Evolutionary conservation across 1,140 invertebrate genomes (phyloP).

Genomic region (Drosophila yakuba): DNA sequence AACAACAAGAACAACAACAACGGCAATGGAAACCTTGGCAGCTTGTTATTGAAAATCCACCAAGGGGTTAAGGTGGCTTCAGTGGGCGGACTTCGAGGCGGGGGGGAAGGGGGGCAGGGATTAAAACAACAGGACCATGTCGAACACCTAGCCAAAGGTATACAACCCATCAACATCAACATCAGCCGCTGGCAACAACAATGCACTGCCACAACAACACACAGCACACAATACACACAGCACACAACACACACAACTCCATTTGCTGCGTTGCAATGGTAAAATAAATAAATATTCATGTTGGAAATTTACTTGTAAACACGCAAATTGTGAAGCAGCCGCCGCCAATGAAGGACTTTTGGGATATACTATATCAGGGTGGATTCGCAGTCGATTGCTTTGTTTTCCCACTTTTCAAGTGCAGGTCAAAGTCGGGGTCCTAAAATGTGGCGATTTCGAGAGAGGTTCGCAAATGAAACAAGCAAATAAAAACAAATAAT

Average conservation of each 20-base stretch:
- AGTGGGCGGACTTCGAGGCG: constrained; percentile 5
- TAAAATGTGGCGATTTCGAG: constrained; percentile 30
- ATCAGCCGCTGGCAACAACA: constrained; percentile 28
- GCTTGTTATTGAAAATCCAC: constrained; percentile 43
- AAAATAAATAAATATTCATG: constrained; percentile 64
- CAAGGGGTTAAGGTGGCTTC: background rate
- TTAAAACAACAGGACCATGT: constrained; percentile 49
- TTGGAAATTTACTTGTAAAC: constrained; percentile 57
- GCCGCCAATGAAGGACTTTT: constrained; percentile 23
- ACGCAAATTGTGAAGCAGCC: constrained; percentile 56
- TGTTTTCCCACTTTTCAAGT: constrained; percentile 43
- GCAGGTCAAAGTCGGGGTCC: constrained; percentile 47
- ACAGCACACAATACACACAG: constrained; percentile 4
- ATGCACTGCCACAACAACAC: constrained; percentile 3
- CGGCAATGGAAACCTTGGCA: constrained; percentile 16
- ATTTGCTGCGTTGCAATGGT: constrained; percentile 48
- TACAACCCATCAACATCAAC: constrained; percentile 48
- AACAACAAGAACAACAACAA: constrained; percentile 30
- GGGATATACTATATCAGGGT: background rate
- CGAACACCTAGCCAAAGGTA: constrained; percentile 51
- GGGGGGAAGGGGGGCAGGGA: background rate
- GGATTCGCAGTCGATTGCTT: constrained; percentile 13
- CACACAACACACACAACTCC: constrained; percentile 22
- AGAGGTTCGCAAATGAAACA: background rate
- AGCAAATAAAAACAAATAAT: background rate